Conservation (phyloP, 2,888 invertebrate genomes). For the Agonopterix subpropinquella region DNA sequence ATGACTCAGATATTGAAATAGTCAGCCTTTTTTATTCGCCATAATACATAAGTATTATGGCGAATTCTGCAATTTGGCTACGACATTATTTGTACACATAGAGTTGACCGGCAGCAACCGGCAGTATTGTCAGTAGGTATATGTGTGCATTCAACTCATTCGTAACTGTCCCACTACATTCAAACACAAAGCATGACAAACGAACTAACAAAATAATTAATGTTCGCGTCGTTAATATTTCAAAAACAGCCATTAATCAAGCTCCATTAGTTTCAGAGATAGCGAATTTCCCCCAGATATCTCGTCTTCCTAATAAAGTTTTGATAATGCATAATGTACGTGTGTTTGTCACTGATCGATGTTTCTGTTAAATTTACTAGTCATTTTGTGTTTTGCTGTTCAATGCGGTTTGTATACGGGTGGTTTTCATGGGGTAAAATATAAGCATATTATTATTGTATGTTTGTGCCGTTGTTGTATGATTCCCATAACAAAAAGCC, state of each 20-base stretch:
- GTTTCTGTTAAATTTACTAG: slow-evolving; percentile 1
- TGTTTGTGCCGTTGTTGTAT: too few relatives aligned
- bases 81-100: too few relatives aligned
- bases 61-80: too few relatives aligned
- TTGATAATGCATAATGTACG: slow-evolving; percentile 4
- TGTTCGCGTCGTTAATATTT: slow-evolving; percentile 14
- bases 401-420: background rate
- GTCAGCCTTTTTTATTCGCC: too few relatives aligned
- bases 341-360: slow-evolving; percentile 4
- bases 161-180: background rate
- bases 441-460: too few relatives aligned
- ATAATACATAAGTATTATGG: too few relatives aligned
- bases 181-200: background rate
- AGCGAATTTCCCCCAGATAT: slow-evolving; percentile 3
- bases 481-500: too few relatives aligned
- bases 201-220: slow-evolving; percentile 14
- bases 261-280: slow-evolving; percentile 11
- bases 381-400: background rate
- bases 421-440: too few relatives aligned
- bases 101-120: too few relatives aligned
- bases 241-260: slow-evolving; percentile 13
- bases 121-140: too few relatives aligned
- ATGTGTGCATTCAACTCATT: background rate
- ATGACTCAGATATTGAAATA: too few relatives aligned
- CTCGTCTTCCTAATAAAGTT: slow-evolving; percentile 12